Evolutionary conservation across 2,113 vertebrate genomes (phyloP).

Genomic region (Larimichthys polyactis): DNA sequence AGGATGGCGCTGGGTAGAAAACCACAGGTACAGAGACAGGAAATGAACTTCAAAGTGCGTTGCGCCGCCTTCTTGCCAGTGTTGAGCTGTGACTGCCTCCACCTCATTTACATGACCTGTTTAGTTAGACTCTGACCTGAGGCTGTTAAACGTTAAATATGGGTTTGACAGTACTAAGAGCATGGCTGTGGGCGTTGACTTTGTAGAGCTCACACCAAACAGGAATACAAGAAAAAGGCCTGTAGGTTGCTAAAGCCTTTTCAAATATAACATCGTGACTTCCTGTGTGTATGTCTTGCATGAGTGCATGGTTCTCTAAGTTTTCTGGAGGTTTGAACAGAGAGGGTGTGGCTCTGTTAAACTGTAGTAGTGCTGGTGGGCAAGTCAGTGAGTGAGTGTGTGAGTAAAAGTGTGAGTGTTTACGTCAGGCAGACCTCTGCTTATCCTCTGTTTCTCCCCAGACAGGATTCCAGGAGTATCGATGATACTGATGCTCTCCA

Average conservation of each 20-base stretch:
- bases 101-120: conserved; percentile 27
- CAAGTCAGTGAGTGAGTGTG: neutral
- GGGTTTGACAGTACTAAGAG: conserved; percentile 26
- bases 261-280: conserved; percentile 18
- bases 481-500: conserved; percentile 96
- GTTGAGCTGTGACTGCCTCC: conserved; percentile 19
- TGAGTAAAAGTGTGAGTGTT: conserved; percentile 5
- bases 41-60: conserved; percentile 36
- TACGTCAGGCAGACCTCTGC: conserved; percentile 85
- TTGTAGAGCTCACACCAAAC: conserved; percentile 3
- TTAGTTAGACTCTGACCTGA: neutral
- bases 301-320: neutral
- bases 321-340: neutral
- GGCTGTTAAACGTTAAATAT: conserved; percentile 38
- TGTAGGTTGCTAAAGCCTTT: neutral
- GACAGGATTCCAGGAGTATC: conserved; percentile 93
- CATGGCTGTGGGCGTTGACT: neutral
- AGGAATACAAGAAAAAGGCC: neutral
- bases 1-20: neutral
- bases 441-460: conserved; percentile 89
- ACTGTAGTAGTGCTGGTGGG: neutral
- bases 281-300: conserved; percentile 43
- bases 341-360: conserved; percentile 19
- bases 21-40: conserved; percentile 30
- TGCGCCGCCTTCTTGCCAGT: neutral